Evolutionary conservation across 2,113 vertebrate genomes (phyloP).

Genomic region (Natator depressus): DNA sequence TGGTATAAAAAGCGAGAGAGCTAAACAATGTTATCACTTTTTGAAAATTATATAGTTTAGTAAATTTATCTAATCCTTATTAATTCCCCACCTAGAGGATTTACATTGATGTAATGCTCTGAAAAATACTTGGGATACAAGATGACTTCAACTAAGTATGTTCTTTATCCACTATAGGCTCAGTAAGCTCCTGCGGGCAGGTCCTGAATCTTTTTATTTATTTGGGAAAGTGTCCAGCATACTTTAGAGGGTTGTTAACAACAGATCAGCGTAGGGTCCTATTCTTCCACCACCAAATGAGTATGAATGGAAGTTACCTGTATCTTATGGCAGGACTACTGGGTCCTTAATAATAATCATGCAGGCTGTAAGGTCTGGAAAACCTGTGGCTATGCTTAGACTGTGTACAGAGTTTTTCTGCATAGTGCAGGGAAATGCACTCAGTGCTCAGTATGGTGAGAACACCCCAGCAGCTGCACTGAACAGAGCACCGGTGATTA

Average conservation of each 20-base stretch:
- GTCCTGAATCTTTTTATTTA: not conserved
- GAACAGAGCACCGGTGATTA: not conserved
- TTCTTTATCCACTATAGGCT: not conserved
- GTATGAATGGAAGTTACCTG: conserved; percentile 33
- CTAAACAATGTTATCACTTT: conserved; percentile 64
- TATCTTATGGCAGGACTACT: conserved; percentile 25
- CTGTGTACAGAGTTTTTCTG: not conserved
- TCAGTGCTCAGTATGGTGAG: not conserved
- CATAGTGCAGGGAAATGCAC: not conserved
- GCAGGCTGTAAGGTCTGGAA: conserved; percentile 1
- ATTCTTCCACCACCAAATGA: no score
- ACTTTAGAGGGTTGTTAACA: not conserved
- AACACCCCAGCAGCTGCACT: not conserved
- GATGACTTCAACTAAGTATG: not conserved
- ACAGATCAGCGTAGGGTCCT: not conserved
- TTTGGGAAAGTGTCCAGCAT: accelerated
- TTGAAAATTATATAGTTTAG: conserved; percentile 61
- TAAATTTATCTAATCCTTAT: conserved; percentile 67
- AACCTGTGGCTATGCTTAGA: conserved; percentile 14
- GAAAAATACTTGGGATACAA: conserved; percentile 27
- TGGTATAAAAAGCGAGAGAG: conserved; percentile 19
- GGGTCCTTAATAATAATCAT: conserved; percentile 33
- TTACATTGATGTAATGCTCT: conserved; percentile 40
- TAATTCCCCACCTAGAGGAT: conserved; percentile 65
- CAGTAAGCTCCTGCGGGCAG: not conserved